Evolutionary conservation across 2,113 vertebrate species (phyloP), one percentile per base, ranked within the genome.

Genomic region (Eclectus roratus): DNA sequence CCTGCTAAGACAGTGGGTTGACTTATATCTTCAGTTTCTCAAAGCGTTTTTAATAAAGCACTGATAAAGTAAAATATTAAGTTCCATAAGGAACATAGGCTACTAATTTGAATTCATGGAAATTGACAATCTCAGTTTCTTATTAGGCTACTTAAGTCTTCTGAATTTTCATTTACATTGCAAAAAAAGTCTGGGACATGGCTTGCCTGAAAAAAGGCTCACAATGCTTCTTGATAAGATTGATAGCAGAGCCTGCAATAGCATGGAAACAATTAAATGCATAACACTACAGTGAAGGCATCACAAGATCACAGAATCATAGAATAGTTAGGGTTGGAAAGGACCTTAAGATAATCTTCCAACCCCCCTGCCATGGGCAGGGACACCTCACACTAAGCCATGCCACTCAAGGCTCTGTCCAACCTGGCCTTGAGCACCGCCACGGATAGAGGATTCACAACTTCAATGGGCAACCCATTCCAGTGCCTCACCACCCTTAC

Each of bases 161-260:
- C 53, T 95, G 35, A 39, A 71, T 25, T 79, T 76, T 13, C 7
- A 49, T 91, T 96, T 80, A 46, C 69, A 19, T 80, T 80, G 74
- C 29, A 64, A 56, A 33, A 84, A 44, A 88, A 80, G n/a, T 41
- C 70, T 14, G 17, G 72, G n/a, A 78, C 53, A 69, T 19, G 63
- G 39, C 35, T 68, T 95, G 70, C 60, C 88, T 87, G 80, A 73
- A 93, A 93, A 86, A 87, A 78, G 81, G 24, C 65, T 82, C 39
- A 43, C 58, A 89, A 74, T 89, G 17, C 41, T 86, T 87, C 79
- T 88, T 68, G 35, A 43, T 88, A 85, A 96, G 88, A 93, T 66
- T 89, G 37, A 85, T 89, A 93, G 66, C 18, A 85, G 47, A 83
- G 37, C 31, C 52, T 41, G 83, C 7, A 52, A 16, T 44, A 60